Evolutionary conservation across 1,140 invertebrate genomes (phyloP).

Genomic region (Dryas iulia): DNA sequence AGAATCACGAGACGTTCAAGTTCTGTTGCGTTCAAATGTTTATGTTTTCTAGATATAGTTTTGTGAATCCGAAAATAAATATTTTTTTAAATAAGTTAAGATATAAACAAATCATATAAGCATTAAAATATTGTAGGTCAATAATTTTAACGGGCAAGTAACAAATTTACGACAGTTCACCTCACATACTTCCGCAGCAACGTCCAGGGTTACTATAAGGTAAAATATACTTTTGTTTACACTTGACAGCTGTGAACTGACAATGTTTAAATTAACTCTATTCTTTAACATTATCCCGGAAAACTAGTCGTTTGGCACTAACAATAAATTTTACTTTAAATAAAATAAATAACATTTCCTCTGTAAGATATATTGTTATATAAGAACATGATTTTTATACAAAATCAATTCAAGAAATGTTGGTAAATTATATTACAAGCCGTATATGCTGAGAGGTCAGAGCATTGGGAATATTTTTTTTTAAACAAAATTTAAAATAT

Average conservation of each 20-base stretch:
- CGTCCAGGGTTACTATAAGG: slow-evolving; percentile 30
- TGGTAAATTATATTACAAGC: background rate
- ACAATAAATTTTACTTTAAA: slow-evolving; percentile 6
- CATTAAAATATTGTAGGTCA: background rate
- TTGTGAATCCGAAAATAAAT: no score
- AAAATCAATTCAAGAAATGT: no score
- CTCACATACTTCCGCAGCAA: slow-evolving; percentile 23
- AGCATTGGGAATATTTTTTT: no score
- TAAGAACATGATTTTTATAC: no score
- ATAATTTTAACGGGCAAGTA: slow-evolving; percentile 11
- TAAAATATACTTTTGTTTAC: slow-evolving; percentile 15
- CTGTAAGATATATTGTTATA: background rate
- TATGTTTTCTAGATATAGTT: no score
- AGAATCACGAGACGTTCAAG: no score
- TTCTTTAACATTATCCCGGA: slow-evolving; percentile 12
- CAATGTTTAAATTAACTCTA: slow-evolving; percentile 2
- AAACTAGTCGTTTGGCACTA: slow-evolving; percentile 16
- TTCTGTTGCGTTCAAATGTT: no score
- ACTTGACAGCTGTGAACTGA: background rate
- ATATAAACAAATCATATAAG: background rate
- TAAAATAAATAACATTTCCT: background rate
- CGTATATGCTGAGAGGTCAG: background rate
- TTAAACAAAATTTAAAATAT: no score
- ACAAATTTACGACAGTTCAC: slow-evolving; percentile 21
- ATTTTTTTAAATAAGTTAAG: background rate